A percentile compares a stretch with the other conserved stretches of the same genome.
phyloP scores from a whole-genome alignment of 2,113 vertebrate genomes.

The Natator depressus region DNA sequence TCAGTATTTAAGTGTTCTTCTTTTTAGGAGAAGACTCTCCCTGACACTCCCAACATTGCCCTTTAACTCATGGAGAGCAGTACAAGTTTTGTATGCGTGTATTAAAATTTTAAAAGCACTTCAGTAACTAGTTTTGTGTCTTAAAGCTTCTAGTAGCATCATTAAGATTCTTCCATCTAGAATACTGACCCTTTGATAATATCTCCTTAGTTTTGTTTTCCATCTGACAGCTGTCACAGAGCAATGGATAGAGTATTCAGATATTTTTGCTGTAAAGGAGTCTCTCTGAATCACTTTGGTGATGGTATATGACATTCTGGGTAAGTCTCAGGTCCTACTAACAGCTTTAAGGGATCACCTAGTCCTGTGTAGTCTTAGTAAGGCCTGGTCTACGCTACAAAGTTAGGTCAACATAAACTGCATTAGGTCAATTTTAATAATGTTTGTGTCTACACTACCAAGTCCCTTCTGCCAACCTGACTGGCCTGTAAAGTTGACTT shows the following conservation, averaged over 20 bases:
- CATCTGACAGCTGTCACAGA: conserved; percentile 12
- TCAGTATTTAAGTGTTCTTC: neutral
- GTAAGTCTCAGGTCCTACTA: neutral
- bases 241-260: conserved; percentile 17
- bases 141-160: neutral
- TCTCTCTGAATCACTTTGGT: conserved; percentile 15
- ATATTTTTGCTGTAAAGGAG: neutral
- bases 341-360: neutral
- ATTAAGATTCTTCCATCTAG: conserved; percentile 28
- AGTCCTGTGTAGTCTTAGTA: neutral
- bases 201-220: conserved; percentile 28
- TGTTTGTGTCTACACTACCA: too few species aligned
- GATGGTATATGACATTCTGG: neutral
- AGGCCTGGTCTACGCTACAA: too few species aligned
- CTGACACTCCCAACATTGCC: neutral
- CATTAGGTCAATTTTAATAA: too few species aligned
- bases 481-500: too few species aligned
- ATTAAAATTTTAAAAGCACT: conserved; percentile 26
- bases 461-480: too few species aligned
- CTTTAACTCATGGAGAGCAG: neutral
- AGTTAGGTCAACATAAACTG: too few species aligned
- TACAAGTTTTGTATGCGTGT: neutral
- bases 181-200: conserved; percentile 39
- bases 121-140: neutral
- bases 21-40: neutral